Evolutionary conservation across 2,113 vertebrate genomes (phyloP).

Genomic region (Brachyhypopomus occidentalis): DNA sequence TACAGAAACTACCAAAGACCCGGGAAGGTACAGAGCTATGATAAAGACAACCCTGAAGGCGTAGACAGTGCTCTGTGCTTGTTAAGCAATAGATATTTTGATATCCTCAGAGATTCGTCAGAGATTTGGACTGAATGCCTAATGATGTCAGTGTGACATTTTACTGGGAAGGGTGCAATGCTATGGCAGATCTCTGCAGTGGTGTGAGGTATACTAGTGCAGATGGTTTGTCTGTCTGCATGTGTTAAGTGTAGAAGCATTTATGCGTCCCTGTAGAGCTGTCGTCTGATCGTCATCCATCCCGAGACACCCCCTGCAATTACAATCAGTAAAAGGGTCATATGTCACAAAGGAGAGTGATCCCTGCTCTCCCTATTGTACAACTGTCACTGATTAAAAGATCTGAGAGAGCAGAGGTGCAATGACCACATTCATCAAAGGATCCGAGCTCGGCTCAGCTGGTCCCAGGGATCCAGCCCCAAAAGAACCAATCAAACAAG

Average conservation of each 20-base stretch:
- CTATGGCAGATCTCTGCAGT: not conserved
- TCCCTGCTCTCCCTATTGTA: slow-evolving; percentile 35
- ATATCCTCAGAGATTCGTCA: not conserved
- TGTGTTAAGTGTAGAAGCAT: slow-evolving; percentile 25
- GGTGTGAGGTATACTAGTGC: not conserved
- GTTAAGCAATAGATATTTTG: not conserved
- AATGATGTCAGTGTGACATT: not conserved
- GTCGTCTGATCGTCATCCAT: slow-evolving; percentile 43
- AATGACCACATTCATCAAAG: slow-evolving; percentile 35
- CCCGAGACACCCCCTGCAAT: slow-evolving; percentile 32
- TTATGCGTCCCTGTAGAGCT: slow-evolving; percentile 28
- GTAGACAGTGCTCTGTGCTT: not conserved
- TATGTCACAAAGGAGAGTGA: slow-evolving; percentile 40
- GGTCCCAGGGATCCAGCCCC: slow-evolving; percentile 15
- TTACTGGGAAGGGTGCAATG: not conserved
- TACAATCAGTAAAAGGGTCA: slow-evolving; percentile 47
- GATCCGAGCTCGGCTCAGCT: slow-evolving; percentile 4
- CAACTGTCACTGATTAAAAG: slow-evolving; percentile 36
- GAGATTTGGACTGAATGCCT: slow-evolving; percentile 7
- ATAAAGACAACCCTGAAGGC: not conserved
- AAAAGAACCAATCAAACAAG: slow-evolving; percentile 22
- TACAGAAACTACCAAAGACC: too few species aligned
- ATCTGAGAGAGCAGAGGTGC: slow-evolving; percentile 27
- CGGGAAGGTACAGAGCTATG: not conserved
- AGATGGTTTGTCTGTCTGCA: slow-evolving; percentile 24